Evolutionary conservation across 1,140 invertebrate genomes (phyloP).

Genomic region (Wasmannia auropunctata): DNA sequence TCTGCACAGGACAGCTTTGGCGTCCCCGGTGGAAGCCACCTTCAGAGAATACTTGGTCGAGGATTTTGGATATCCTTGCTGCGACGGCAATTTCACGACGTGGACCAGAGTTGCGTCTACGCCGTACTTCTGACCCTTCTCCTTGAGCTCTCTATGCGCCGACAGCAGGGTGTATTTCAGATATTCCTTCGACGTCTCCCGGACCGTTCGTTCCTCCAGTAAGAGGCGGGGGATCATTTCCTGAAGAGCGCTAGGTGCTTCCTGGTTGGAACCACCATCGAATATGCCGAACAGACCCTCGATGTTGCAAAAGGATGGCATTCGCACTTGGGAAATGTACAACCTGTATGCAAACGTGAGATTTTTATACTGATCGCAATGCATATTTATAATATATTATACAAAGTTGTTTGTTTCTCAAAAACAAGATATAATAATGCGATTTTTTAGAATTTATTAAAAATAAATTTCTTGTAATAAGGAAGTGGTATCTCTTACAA

Average conservation of each 20-base stretch:
- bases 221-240: slow-evolving; percentile 91
- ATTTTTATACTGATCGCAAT: neutral
- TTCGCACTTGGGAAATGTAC: slow-evolving; percentile 91
- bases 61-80: slow-evolving; percentile 74
- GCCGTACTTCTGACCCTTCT: slow-evolving; percentile 89
- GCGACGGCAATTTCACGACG: slow-evolving; percentile 86
- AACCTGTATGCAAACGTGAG: slow-evolving; percentile 82
- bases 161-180: slow-evolving; percentile 93
- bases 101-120: slow-evolving; percentile 91
- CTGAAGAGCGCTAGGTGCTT: slow-evolving; percentile 89
- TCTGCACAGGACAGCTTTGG: slow-evolving; percentile 89
- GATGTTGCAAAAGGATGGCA: slow-evolving; percentile 91
- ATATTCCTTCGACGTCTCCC: slow-evolving; percentile 92
- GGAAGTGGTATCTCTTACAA: neutral
- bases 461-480: slow-evolving; percentile 11
- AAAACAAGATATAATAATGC: neutral
- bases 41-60: slow-evolving; percentile 87
- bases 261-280: slow-evolving; percentile 90
- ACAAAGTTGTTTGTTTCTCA: neutral
- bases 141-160: slow-evolving; percentile 90
- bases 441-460: neutral
- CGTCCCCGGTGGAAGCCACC: slow-evolving; percentile 90
- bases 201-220: slow-evolving; percentile 91
- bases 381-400: neutral
- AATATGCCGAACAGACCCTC: slow-evolving; percentile 94